Base-by-base conservation (phyloP, 2,797 vertebrate species). In the Chromobotia macracanthus region DNA sequence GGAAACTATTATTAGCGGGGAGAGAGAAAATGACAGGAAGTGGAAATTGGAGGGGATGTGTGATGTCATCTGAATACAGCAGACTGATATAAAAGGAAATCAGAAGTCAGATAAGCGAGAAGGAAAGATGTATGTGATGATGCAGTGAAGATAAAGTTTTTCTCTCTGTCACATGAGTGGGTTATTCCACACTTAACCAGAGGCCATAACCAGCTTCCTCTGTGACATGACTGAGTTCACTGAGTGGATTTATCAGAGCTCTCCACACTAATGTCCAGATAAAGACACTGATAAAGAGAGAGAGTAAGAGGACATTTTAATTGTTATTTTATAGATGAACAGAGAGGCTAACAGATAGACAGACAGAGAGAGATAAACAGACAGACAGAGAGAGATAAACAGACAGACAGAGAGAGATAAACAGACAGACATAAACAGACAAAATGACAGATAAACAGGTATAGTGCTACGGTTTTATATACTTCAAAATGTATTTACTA, bases 1-100 rank as follows among this genome's bases (percentile, higher is more conserved):
- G 15, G 41, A 77, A 77, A 23, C 64, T 61, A 38, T 77, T 70
- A 69, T 69, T 68, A 69, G 55, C 19, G 9, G 25, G 48, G 31
- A 50, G 66, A 51, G 67, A 53, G 25, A 77, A 51, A 61, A 35
- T 38, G 55, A 38, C 2, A 25, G 75, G 44, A 25, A 51, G 69
- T 16, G 6, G 76, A 41, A 71, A 78, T n/a, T 48, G 11, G 23
- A 70, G 31, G 35, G 12, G 28, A 78, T 25, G 16, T 13, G 48
- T 63, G 56, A 71, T 78, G 56, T 61, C 4, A 78, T 77, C 51
- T 70, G 25, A 78, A 78, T 60, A 55, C 58, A 21, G 21, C 38
- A 16, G 65, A 76, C 5, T 25, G 35, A 70, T 61, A 16, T 50
- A 55, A 50, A 70, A 51, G 28, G 15, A 60, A 67, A 46, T 68